phyloP scores from a whole-genome alignment of 2,888 invertebrate genomes.

The Cryptosula pallasiana region DNA sequence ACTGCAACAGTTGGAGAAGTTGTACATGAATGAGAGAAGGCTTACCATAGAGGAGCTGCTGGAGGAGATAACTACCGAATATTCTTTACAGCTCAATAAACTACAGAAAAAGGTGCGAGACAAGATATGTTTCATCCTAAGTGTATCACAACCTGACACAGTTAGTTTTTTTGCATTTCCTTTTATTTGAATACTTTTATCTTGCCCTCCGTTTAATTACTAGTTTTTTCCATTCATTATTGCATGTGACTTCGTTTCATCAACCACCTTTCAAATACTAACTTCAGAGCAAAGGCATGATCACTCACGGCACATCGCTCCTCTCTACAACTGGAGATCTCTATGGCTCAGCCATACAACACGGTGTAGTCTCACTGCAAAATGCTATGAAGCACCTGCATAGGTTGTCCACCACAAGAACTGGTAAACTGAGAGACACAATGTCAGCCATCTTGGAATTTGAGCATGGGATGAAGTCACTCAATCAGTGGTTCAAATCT shows the following conservation, averaged over 20 bases:
- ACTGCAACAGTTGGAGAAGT: background rate
- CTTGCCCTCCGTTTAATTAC: no score
- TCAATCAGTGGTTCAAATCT: constrained; percentile 13
- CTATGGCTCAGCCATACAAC: constrained; percentile 17
- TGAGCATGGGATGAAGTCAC: constrained; percentile 14
- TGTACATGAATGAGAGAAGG: background rate
- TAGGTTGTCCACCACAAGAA: background rate
- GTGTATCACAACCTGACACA: no score
- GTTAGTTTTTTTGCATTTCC: no score
- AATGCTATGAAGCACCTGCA: background rate
- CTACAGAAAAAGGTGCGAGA: background rate
- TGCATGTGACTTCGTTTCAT: no score
- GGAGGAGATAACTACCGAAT: background rate
- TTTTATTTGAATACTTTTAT: no score
- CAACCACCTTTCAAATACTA: no score
- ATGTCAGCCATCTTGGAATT: constrained; percentile 19
- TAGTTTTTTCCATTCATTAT: no score
- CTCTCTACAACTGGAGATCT: constrained; percentile 9
- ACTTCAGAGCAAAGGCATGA: background rate
- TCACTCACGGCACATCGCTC: background rate
- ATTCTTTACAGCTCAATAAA: background rate
- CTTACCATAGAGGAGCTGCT: constrained; percentile 14
- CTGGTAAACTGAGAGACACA: constrained; percentile 15
- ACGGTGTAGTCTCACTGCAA: constrained; percentile 6
- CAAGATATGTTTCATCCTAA: no score